Base-by-base conservation (phyloP, 2,888 invertebrate species). In the Lithophane semibrunnea region DNA sequence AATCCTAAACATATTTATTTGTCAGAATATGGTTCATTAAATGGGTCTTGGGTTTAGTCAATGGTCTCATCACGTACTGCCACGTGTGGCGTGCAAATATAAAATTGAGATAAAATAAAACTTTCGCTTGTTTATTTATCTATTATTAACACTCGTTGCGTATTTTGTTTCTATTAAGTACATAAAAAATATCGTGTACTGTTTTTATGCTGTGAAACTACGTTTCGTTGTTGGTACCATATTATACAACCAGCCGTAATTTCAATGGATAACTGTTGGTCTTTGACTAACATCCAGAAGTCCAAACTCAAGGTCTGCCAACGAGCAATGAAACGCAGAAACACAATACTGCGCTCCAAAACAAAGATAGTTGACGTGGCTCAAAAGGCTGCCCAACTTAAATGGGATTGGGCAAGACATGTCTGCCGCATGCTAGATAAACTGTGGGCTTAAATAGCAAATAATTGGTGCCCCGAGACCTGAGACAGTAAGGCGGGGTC, bases 141-240 rank as follows among this genome's bases (percentile, higher is more conserved):
- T 49, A 80, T 44, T 63, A 56, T 18, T 64, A 24, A 24, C 64
- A 64, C 44, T 58, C 21, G 37, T 24, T 21, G 21, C 21, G 64
- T 52, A 24, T 37, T 60, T 74, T 60, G 47, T 63, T 49, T 29
- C 0, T 61, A 49, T 37, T 21, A 37, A 5, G 37, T 5, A 71
- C 21, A 71, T 56, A 42, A 80, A 69, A 10, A 21, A 24, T n/a
- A 58, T n/a, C 24, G 12, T 54, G 24, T 18, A 72, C 42, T 42
- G 47, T 73, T 47, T 70, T 80, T 54, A 37, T 18, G 49, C 18
- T 52, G 12, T 12, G 29, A 3, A 52, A 42, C 12, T 52, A 24
- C 24, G n/a, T 10, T 74, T 82, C 13, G 37, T 82, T 58, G 60
- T 65, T 24, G 16, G 29, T 18, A 64, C 3, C 18, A 44, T 80